Percentiles rank a stretch among this genome's conserved stretches.
These are phyloP conservation scores for Gonioctena quinquepunctata DNA, from an alignment of 1,140 invertebrate species.

Conservation along the genomic window DNA sequence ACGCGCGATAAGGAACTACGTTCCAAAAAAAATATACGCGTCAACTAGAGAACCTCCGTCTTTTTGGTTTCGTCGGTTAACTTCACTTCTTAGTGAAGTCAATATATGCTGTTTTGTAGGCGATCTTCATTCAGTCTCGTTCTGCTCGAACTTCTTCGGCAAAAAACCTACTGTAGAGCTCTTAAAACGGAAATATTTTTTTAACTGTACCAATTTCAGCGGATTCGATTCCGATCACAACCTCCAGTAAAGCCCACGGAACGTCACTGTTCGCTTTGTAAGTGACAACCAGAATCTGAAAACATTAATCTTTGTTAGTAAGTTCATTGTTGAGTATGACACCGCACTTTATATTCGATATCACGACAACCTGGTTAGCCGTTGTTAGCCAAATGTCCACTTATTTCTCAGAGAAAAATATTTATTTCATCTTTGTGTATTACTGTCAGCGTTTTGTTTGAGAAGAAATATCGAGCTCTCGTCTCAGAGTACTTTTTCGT, in stretches of 20 bases:
- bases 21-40: no score
- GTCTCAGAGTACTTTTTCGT: not conserved
- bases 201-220: not conserved
- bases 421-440: conserved; percentile 8
- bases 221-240: not conserved
- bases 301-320: conserved; percentile 46
- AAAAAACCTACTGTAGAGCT: no score
- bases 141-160: no score
- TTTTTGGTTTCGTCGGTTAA: no score
- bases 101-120: no score
- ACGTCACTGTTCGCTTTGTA: not conserved
- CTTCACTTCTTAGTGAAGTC: no score
- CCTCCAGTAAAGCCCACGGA: not conserved
- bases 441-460: not conserved
- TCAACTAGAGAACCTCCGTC: no score
- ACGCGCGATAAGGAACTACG: no score
- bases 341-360: conserved; percentile 32
- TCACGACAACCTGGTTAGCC: conserved; percentile 8
- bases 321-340: conserved; percentile 41
- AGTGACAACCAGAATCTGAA: conserved; percentile 34
- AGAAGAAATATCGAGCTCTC: not conserved
- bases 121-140: no score
- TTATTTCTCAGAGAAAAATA: not conserved
- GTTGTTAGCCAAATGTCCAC: conserved; percentile 10
- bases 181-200: no score